Conservation (phyloP, 1,140 invertebrate species). For the Drosophila ironensis region DNA sequence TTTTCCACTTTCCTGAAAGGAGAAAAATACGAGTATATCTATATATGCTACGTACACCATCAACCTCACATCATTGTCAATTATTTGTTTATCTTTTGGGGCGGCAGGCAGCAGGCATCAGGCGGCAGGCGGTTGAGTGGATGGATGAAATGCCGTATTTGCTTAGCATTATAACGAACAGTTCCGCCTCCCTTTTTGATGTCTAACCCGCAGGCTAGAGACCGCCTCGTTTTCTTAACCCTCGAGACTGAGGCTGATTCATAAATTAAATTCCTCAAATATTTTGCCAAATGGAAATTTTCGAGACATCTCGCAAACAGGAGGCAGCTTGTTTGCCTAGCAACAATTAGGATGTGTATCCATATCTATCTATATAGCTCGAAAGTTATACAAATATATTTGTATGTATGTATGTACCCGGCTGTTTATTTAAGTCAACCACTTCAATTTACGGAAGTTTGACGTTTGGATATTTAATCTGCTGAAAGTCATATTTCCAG, state of each 20-base stretch:
- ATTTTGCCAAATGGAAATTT: conserved; percentile 45
- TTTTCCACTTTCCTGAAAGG: background rate
- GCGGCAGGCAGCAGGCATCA: background rate
- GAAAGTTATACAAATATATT: background rate
- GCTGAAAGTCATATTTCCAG: background rate
- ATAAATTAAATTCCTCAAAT: conserved; percentile 77
- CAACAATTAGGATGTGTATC: background rate
- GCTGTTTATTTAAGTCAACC: background rate
- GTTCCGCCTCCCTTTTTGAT: conserved; percentile 19
- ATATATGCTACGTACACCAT: background rate
- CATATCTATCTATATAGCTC: background rate
- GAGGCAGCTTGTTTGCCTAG: conserved; percentile 7
- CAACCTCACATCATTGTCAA: conserved; percentile 45
- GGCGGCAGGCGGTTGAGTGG: no score
- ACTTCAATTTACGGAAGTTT: background rate
- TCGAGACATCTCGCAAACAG: background rate
- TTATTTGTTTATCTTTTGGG: conserved; percentile 51
- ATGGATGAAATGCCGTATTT: conserved; percentile 45
- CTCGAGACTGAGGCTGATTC: conserved; percentile 17
- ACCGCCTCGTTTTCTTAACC: background rate
- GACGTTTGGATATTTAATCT: background rate
- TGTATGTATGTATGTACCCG: background rate
- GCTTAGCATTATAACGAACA: conserved; percentile 54
- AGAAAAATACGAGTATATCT: background rate
- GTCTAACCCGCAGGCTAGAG: conserved; percentile 23